phyloP scores from a whole-genome alignment of 1,140 invertebrate species.

The Penaeus vannamei region DNA sequence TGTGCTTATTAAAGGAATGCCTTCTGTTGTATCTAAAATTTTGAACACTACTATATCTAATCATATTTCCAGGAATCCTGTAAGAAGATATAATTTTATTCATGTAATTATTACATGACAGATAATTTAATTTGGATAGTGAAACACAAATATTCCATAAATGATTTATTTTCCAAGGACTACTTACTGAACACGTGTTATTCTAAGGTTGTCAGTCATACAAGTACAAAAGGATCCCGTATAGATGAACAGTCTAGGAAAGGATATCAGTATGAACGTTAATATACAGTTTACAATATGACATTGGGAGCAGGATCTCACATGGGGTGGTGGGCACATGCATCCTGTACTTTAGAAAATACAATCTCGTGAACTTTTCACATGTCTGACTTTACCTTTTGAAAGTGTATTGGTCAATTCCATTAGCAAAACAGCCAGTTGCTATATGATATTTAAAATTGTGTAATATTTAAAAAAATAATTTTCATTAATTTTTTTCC shows the following conservation, averaged over 20 bases:
- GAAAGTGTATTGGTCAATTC: too few species aligned
- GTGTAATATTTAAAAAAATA: not conserved
- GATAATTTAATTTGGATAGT: not conserved
- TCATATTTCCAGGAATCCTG: too few species aligned
- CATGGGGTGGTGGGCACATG: not conserved
- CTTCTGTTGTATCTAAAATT: too few species aligned
- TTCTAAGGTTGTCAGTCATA: slow-evolving; percentile 54
- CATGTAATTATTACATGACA: too few species aligned
- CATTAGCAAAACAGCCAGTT: too few species aligned
- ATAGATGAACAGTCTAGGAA: slow-evolving; percentile 57
- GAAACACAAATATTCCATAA: slow-evolving; percentile 25
- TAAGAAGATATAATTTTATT: too few species aligned
- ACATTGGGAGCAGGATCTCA: slow-evolving; percentile 19
- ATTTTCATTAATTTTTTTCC: not conserved
- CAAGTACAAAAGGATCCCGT: slow-evolving; percentile 48
- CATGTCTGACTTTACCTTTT: too few species aligned
- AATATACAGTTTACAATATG: slow-evolving; percentile 56
- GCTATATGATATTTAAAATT: not conserved
- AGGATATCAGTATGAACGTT: slow-evolving; percentile 55
- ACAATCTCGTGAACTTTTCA: too few species aligned
- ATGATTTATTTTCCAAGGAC: slow-evolving; percentile 56
- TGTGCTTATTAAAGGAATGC: too few species aligned
- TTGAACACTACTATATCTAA: too few species aligned
- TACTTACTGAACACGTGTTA: slow-evolving; percentile 54
- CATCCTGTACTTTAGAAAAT: too few species aligned